These are phyloP conservation scores for Drosophila tsacasi DNA, from an alignment of 1,140 invertebrate genomes.

Conservation along the genomic window DNA sequence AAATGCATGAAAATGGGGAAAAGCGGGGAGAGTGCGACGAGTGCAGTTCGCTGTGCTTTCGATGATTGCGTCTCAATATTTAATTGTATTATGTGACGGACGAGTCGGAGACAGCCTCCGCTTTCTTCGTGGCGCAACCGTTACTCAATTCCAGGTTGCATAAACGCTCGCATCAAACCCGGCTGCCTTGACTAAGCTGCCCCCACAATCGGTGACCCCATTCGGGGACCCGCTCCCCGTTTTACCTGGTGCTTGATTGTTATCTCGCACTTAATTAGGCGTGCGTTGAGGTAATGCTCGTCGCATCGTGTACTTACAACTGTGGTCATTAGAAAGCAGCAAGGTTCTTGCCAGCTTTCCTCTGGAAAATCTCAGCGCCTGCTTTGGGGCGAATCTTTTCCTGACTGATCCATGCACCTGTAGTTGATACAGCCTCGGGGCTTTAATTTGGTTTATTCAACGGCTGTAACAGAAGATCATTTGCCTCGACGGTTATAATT, in stretches of 20 bases:
- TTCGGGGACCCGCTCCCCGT: too few relatives aligned
- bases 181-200: slow-evolving; percentile 39
- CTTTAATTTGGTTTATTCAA: slow-evolving; percentile 48
- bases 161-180: slow-evolving; percentile 40
- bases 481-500: slow-evolving; percentile 58
- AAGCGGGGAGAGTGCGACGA: slow-evolving; percentile 61
- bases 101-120: slow-evolving; percentile 45
- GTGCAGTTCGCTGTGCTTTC: slow-evolving; percentile 77
- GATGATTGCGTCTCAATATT: slow-evolving; percentile 59
- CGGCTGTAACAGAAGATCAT: slow-evolving; percentile 49
- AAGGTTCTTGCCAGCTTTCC: slow-evolving; percentile 27
- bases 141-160: slow-evolving; percentile 47
- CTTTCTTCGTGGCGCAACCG: slow-evolving; percentile 63
- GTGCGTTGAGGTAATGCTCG: slow-evolving; percentile 64
- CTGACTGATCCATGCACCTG: slow-evolving; percentile 47
- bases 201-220: slow-evolving; percentile 66
- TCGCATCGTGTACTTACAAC: slow-evolving; percentile 34
- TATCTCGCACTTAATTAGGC: slow-evolving; percentile 78
- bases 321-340: slow-evolving; percentile 55
- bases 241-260: too few relatives aligned
- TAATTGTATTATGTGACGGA: slow-evolving; percentile 73
- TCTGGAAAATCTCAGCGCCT: slow-evolving; percentile 11
- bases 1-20: slow-evolving; percentile 64
- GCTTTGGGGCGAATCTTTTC: slow-evolving; percentile 31
- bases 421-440: slow-evolving; percentile 16